Evolutionary conservation across 37 sponge, comb jelly and placozoan genomes (phyloP).

Genomic region (Cliona cf. orientalis): DNA sequence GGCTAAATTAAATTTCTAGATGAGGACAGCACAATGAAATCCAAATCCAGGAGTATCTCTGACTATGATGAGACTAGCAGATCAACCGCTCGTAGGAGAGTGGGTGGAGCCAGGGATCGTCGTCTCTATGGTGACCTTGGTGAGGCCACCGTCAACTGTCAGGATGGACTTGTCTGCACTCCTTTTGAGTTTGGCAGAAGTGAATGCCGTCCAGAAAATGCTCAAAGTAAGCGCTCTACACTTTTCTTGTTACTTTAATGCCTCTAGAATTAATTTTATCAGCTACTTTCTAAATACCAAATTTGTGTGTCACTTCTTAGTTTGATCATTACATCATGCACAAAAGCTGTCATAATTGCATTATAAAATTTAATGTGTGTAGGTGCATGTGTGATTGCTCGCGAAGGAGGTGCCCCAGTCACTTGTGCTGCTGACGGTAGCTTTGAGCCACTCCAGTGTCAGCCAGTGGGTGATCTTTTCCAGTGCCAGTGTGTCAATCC

Average conservation of each 20-base stretch:
- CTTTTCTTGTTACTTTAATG: too few relatives aligned
- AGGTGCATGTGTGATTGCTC: conserved; percentile 23
- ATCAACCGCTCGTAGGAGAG: not conserved
- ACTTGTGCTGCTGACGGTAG: conserved; percentile 11
- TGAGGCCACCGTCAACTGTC: conserved; percentile 6
- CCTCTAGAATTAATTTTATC: too few relatives aligned
- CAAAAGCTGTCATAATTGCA: too few relatives aligned
- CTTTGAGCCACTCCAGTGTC: conserved; percentile 22
- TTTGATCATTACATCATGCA: not conserved
- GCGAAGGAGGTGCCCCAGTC: not conserved
- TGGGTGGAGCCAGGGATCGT: conserved; percentile 18
- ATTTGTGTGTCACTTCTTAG: not conserved
- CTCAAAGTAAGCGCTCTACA: not conserved
- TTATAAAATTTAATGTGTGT: too few relatives aligned
- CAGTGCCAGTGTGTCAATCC: conserved; percentile 24
- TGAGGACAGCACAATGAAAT: too few relatives aligned
- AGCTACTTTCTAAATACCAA: too few relatives aligned
- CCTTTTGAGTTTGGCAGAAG: not conserved
- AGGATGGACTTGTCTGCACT: conserved; percentile 13
- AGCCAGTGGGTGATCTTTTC: not conserved
- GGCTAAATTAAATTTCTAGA: too few relatives aligned
- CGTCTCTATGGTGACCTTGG: not conserved
- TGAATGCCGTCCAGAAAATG: conserved; percentile 28
- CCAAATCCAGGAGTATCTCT: too few relatives aligned
- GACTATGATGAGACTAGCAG: not conserved